Base-by-base conservation (phyloP, 1,140 invertebrate genomes). In the Coptotermes formosanus region DNA sequence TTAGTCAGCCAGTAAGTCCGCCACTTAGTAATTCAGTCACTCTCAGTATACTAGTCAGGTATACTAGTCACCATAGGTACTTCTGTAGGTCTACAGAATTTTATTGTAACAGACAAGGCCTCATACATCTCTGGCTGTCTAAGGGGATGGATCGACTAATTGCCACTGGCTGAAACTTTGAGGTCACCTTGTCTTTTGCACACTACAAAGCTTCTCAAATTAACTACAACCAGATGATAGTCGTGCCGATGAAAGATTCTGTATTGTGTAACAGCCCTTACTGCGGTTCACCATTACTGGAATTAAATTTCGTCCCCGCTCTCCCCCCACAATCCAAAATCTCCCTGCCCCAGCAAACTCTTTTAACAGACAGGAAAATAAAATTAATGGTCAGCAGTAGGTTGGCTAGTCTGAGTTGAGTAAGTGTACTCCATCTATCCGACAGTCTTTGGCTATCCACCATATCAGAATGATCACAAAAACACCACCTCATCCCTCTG, bases 311-410 rank as follows among this genome's bases (percentile, higher is more conserved):
- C 64, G 64, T 75, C 64, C 30, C 64, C 64, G n/a, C 64, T 75
- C 25, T 25, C 25, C 6, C 14, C 64, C 64, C 64, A 2, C 52
- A n/a, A 2, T 25, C 64, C 64, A 30, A 75, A 75, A 75, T 30
- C 64, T 75, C 64, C 64, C 64, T 75, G 25, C 25, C 64, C 11
- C 64, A 16, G 8, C 64, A 30, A 75, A 75, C 64, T 75, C 25
- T 75, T 75, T 75, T 75, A 75, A 75, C 64, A 75, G 64, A 75
- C 64, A 30, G 64, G 64, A 75, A 75, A 75, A 75, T 75, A 75
- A 75, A 75, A 75, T 30, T n/a, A 75, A 75, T 75, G 64, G 64
- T 30, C 64, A 75, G 64, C 7, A 25, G 64, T 75, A 75, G 4
- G 64, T 75, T 30, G 64, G 64, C 25, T 23, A 64, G 64, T 75